phyloP scores from a whole-genome alignment of 2,888 invertebrate genomes.

The Bhutanitis thaidina region DNA sequence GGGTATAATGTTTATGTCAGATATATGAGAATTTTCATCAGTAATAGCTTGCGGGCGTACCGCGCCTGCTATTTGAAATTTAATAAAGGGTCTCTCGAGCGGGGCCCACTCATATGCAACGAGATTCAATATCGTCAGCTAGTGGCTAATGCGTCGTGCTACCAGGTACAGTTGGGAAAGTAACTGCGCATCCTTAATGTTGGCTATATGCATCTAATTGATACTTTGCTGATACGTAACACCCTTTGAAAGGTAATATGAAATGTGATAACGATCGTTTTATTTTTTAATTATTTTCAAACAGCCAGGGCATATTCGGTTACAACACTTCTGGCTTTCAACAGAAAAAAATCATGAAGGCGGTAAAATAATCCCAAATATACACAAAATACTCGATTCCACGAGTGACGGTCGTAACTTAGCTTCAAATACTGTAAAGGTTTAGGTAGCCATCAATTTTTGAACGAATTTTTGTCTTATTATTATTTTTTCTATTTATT shows the following conservation, averaged over 20 bases:
- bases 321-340: too few species aligned
- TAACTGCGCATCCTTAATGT: neutral
- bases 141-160: slow-evolving; percentile 8
- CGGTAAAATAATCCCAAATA: slow-evolving; percentile 25
- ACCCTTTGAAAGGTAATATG: too few species aligned
- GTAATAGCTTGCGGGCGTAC: slow-evolving; percentile 13
- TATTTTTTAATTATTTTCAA: too few species aligned
- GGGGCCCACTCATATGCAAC: slow-evolving; percentile 27
- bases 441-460: neutral
- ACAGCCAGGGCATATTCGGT: too few species aligned
- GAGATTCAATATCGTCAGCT: slow-evolving; percentile 29
- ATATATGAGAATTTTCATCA: slow-evolving; percentile 20
- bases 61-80: slow-evolving; percentile 19
- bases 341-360: too few species aligned
- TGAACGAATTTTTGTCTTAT: neutral
- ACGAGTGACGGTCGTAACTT: slow-evolving; percentile 38
- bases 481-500: neutral
- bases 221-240: too few species aligned
- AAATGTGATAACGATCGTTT: too few species aligned
- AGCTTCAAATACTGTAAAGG: neutral
- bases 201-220: too few species aligned
- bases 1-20: slow-evolving; percentile 14
- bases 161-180: neutral
- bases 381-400: slow-evolving; percentile 33
- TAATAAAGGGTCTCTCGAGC: slow-evolving; percentile 25